Percentiles rank a stretch among this genome's conserved stretches.
Evolutionary conservation across 2,888 invertebrate species (phyloP).

Genomic region (Syrphus vitripennis): DNA sequence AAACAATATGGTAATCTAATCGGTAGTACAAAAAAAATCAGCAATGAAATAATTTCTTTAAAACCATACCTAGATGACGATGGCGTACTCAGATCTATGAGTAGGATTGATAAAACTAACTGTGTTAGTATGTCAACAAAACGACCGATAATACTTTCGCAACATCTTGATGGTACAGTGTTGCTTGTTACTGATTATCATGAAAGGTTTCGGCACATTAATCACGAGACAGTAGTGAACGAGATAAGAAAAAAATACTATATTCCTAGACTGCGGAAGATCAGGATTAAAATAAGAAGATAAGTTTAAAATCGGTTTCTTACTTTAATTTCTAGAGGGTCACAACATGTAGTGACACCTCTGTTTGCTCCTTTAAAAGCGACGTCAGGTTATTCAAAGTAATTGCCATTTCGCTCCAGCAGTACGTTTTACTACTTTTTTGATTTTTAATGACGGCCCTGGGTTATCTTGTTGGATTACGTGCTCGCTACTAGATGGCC

Average conservation of each 20-base stretch:
- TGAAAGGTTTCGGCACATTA: background rate
- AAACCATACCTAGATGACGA: conserved; percentile 12
- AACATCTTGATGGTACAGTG: background rate
- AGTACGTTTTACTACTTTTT: no score
- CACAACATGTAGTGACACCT: no score
- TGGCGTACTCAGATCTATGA: background rate
- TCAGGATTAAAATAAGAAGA: no score
- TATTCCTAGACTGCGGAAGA: background rate
- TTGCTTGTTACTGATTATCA: conserved; percentile 8
- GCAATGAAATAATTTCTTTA: background rate
- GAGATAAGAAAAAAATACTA: background rate
- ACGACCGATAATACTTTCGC: conserved; percentile 4
- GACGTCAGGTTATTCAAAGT: no score
- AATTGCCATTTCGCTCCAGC: no score
- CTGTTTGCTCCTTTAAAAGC: no score
- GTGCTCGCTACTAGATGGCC: no score
- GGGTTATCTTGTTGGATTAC: no score
- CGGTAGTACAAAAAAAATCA: background rate
- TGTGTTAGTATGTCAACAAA: background rate
- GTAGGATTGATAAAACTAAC: conserved; percentile 3
- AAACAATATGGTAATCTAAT: background rate
- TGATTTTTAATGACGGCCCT: no score
- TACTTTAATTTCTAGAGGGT: no score
- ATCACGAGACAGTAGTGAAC: background rate
- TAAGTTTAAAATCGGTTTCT: no score